phyloP scores from a whole-genome alignment of 2,797 vertebrate genomes.

The Danio jaintianensis region DNA sequence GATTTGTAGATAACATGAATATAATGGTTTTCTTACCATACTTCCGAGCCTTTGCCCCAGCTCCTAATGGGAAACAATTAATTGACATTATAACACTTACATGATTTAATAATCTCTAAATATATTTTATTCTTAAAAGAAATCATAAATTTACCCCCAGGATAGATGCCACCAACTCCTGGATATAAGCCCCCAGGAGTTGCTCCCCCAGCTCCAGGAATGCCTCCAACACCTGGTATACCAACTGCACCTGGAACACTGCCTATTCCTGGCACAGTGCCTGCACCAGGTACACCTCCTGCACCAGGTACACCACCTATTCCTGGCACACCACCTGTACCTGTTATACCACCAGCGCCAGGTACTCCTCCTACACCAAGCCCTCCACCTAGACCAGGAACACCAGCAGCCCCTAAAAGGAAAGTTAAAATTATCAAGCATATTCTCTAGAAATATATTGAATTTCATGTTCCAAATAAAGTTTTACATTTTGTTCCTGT shows the following conservation, averaged over 20 bases:
- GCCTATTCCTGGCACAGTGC: constrained; percentile 20
- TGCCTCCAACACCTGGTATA: constrained; percentile 58
- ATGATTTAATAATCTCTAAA: background rate
- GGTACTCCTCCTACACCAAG: constrained; percentile 31
- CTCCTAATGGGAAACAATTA: constrained; percentile 45
- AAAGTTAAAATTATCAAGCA: constrained; percentile 3
- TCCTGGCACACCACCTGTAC: constrained; percentile 19
- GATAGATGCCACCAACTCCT: constrained; percentile 57
- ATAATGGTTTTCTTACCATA: constrained; percentile 56
- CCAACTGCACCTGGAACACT: constrained; percentile 46
- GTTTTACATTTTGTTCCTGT: background rate
- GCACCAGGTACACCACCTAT: constrained; percentile 21
- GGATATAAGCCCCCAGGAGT: constrained; percentile 56
- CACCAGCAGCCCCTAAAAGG: constrained; percentile 22
- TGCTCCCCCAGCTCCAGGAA: constrained; percentile 57
- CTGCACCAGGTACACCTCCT: constrained; percentile 37
- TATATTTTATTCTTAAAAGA: background rate
- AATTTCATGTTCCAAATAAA: constrained; percentile 2
- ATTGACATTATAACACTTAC: background rate
- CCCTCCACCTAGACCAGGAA: constrained; percentile 36
- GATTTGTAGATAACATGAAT: background rate
- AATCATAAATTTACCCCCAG: constrained; percentile 49
- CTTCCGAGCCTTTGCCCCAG: constrained; percentile 56
- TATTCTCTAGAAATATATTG: background rate
- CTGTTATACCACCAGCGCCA: constrained; percentile 41